Base-by-base conservation (phyloP, 2,888 invertebrate species). In the Ceraclea dissimilis region DNA sequence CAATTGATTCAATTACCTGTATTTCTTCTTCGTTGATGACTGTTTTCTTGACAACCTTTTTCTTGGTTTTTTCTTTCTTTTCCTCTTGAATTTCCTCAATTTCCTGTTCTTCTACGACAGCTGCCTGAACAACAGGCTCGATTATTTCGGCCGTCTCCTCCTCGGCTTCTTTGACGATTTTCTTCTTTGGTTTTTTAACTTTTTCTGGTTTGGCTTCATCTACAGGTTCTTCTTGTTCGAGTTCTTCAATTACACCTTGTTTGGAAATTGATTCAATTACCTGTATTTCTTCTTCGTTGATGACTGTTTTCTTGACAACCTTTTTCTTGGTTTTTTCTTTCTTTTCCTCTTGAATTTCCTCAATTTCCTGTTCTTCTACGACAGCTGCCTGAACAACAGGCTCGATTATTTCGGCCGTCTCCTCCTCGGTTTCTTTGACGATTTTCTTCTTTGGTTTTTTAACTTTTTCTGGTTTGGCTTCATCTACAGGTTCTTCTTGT, bases 381-480 rank as follows among this genome's bases (percentile, higher is more conserved):
- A 39, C 39, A 13, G 39, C 39, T 4, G 13, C 39, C 20, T 46
- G 46, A 26, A 34, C 50, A 2, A 61, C 58, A 6, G 63, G 51
- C 1, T 64, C 63, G 8, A 55, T 49, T 62, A 64, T 54, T 56
- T 60, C 54, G 18, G 57, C 61, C 52, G 18, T 65, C 61, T 70
- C 69, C 55, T 59, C 61, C 20, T 67, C 61, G n/a, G 44, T 44
- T 8, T 67, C 68, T 39, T 64, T 66, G 49, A 62, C 65, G 60
- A 65, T 68, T 58, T 66, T 66, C 5, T 65, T 65, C 1, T 65
- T 62, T 8, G 66, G 60, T 56, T 66, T 66, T 50, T 64, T 70
- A 13, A 64, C 59, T 11, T 63, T 39, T 13, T 39, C 16, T 5
- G 39, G 13, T 39, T 39, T 16, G 4, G 68, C 63, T 55, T 66